Conservation (phyloP, 1,140 invertebrate species). For the Melitaea cinxia region DNA sequence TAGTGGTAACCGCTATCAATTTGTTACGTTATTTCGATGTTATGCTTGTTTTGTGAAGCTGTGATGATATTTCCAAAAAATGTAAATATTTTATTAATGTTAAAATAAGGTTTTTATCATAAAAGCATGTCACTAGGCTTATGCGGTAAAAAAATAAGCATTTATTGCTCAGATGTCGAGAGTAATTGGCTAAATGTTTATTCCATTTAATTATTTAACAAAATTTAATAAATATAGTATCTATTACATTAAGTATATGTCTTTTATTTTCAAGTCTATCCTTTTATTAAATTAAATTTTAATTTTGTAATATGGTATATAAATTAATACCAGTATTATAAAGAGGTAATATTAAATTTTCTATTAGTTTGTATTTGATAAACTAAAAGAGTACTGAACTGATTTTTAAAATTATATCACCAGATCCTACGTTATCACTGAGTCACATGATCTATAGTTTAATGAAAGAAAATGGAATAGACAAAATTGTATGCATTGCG, state of each 20-base stretch:
- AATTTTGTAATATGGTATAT: background rate
- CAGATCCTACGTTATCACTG: no score
- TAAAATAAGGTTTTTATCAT: constrained; percentile 70
- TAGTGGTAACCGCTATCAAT: constrained; percentile 55
- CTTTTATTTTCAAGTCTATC: constrained; percentile 41
- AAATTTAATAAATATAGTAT: constrained; percentile 77
- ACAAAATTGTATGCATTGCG: no score
- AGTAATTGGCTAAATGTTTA: constrained; percentile 79
- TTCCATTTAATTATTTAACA: constrained; percentile 79
- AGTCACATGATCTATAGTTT: no score
- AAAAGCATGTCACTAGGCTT: constrained; percentile 69
- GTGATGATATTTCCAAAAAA: constrained; percentile 81
- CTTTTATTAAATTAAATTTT: background rate
- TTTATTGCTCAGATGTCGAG: constrained; percentile 67
- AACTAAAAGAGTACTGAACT: no score
- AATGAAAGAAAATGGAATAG: no score
- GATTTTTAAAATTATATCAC: no score
- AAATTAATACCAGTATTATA: no score
- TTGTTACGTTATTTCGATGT: constrained; percentile 76
- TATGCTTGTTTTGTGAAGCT: constrained; percentile 81
- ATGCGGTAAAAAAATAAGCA: constrained; percentile 71
- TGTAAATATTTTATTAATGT: constrained; percentile 80
- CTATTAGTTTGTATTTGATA: no score
- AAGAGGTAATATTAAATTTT: no score
- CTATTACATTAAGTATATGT: constrained; percentile 47